Conservation (phyloP, 1,140 invertebrate species). For the Bombus ignitus region DNA sequence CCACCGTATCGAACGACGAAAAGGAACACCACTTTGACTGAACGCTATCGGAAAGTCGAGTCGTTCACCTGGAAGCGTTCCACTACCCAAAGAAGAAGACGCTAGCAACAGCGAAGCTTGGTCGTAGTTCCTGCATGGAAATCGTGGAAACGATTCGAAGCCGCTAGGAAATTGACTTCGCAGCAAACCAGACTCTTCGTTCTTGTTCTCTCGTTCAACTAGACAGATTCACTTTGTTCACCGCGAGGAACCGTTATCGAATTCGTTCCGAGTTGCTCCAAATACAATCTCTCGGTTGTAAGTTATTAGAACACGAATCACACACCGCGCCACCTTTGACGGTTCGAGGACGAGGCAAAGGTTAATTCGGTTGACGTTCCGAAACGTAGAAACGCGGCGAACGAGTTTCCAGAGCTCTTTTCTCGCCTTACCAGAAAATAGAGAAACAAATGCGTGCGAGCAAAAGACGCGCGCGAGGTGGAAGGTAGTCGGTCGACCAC, state of each 20-base stretch:
- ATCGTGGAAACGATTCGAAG: background rate
- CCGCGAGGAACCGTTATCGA: slow-evolving; percentile 4
- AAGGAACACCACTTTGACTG: background rate
- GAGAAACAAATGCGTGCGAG: slow-evolving; percentile 11
- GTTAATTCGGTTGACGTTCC: slow-evolving; percentile 14
- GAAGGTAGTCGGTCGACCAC: background rate
- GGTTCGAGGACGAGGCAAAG: slow-evolving; percentile 6
- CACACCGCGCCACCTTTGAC: background rate
- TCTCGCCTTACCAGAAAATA: slow-evolving; percentile 5
- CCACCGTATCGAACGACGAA: background rate
- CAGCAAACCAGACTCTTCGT: background rate
- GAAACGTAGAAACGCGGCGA: background rate
- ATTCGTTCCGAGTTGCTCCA: background rate
- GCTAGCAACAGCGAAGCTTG: background rate
- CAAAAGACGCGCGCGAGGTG: slow-evolving; percentile 8
- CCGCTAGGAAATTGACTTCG: too few species aligned
- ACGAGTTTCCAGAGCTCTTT: slow-evolving; percentile 28
- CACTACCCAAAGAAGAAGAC: background rate
- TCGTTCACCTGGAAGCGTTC: slow-evolving; percentile 13
- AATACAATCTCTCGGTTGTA: background rate
- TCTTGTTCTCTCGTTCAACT: too few species aligned
- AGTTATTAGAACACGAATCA: too few species aligned
- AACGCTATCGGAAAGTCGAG: background rate
- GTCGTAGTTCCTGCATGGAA: background rate
- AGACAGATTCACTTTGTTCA: background rate